Evolutionary conservation across 2,888 invertebrate genomes (phyloP).

Genomic region (Acanthosoma haemorrhoidale): DNA sequence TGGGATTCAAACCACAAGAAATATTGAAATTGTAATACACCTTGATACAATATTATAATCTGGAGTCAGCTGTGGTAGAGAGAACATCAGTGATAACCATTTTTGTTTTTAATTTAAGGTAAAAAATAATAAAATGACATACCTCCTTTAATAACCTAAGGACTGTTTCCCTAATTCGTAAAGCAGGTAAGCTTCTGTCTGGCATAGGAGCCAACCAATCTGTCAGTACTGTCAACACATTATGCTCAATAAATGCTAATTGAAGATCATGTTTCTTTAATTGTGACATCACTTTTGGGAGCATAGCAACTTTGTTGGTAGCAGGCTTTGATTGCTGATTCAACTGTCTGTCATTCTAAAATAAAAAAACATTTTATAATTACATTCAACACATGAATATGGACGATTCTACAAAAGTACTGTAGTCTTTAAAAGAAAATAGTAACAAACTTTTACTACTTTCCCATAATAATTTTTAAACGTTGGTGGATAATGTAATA

Average conservation of each 20-base stretch:
- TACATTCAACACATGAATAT: too few species aligned
- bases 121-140: slow-evolving; percentile 44
- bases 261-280: slow-evolving; percentile 92
- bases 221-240: slow-evolving; percentile 80
- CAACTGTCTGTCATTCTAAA: slow-evolving; percentile 76
- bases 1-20: too few species aligned
- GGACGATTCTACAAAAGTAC: too few species aligned
- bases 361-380: not conserved
- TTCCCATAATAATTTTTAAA: too few species aligned
- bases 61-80: too few species aligned
- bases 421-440: too few species aligned
- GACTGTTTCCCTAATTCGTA: slow-evolving; percentile 84
- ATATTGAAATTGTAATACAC: too few species aligned
- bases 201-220: slow-evolving; percentile 99
- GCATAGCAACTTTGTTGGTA: slow-evolving; percentile 85
- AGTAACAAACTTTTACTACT: too few species aligned
- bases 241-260: slow-evolving; percentile 93
- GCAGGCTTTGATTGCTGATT: slow-evolving; percentile 83
- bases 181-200: slow-evolving; percentile 89
- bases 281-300: slow-evolving; percentile 83
- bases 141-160: slow-evolving; percentile 73
- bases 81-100: too few species aligned
- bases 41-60: too few species aligned
- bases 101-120: too few species aligned
- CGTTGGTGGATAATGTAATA: too few species aligned